Conservation (phyloP, 2,888 invertebrate genomes). For the Agriotes lineatus region DNA sequence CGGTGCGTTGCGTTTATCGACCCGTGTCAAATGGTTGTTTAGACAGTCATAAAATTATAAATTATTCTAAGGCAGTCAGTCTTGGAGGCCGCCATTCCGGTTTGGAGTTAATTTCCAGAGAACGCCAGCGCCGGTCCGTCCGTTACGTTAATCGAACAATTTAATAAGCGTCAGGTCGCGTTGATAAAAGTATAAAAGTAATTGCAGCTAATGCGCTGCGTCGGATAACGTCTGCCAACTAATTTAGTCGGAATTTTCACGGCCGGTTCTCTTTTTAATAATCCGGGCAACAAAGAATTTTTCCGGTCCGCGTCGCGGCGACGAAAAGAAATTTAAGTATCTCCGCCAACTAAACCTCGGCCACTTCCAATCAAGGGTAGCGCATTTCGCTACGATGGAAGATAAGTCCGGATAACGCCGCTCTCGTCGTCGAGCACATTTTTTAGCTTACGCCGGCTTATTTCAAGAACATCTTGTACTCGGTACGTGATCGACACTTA, state of each 20-base stretch:
- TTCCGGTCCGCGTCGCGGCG: slow-evolving; percentile 1
- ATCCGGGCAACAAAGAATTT: not conserved
- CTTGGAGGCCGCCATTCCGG: not conserved
- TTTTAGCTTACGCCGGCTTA: slow-evolving; percentile 16
- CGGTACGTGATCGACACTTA: not conserved
- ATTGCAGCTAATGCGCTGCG: not conserved
- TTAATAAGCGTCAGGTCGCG: not conserved
- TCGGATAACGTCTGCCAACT: not conserved
- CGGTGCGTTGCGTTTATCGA: not conserved
- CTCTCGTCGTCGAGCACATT: not conserved
- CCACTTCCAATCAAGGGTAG: slow-evolving; percentile 22
- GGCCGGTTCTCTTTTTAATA: not conserved
- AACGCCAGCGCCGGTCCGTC: too few relatives aligned
- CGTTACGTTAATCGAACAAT: not conserved
- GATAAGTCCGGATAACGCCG: too few relatives aligned
- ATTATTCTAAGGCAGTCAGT: not conserved
- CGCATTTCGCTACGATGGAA: slow-evolving; percentile 26
- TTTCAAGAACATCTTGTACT: slow-evolving; percentile 16
- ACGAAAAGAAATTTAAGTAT: slow-evolving; percentile 22
- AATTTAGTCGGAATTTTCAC: not conserved
- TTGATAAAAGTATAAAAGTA: not conserved
- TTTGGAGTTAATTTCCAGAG: not conserved
- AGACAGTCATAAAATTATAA: not conserved
- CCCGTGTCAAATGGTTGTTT: not conserved
- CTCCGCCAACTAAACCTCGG: slow-evolving; percentile 11